These are phyloP conservation scores for Trididemnum nubilum DNA, from an alignment of 23 tunicate genomes.

Conservation along the genomic window DNA sequence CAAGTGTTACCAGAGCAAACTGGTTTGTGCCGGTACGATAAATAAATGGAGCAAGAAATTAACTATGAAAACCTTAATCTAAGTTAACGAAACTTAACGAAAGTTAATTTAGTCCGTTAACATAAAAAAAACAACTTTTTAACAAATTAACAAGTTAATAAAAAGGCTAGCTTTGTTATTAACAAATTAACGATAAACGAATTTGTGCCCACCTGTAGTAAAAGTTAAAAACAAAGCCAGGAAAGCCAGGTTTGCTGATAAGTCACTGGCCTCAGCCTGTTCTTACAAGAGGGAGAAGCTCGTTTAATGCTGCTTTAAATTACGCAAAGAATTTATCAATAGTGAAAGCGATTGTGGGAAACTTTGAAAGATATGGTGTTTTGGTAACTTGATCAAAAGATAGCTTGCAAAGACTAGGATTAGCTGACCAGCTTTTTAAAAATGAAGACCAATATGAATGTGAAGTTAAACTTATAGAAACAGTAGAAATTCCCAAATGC, in stretches of 20 bases:
- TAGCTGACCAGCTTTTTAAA: neutral
- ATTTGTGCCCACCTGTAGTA: no score
- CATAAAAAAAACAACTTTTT: no score
- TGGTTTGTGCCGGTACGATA: no score
- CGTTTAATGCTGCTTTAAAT: neutral
- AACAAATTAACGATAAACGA: no score
- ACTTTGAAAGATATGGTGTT: neutral
- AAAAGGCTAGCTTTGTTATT: no score
- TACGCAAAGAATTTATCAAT: neutral
- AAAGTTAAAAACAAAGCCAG: no score
- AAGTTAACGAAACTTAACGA: no score
- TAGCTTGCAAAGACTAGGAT: neutral
- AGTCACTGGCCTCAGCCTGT: neutral
- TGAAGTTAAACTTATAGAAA: neutral
- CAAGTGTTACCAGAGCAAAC: no score
- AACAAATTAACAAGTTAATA: no score
- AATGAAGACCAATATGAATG: neutral
- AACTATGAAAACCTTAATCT: no score
- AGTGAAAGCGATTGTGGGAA: neutral
- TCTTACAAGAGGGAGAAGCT: neutral
- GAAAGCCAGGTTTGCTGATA: neutral
- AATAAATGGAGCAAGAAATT: no score
- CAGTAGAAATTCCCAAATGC: neutral
- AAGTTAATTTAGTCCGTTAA: no score
- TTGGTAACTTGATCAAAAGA: neutral